Conservation (phyloP, 2,797 vertebrate genomes). For the Lindbergichthys nudifrons region DNA sequence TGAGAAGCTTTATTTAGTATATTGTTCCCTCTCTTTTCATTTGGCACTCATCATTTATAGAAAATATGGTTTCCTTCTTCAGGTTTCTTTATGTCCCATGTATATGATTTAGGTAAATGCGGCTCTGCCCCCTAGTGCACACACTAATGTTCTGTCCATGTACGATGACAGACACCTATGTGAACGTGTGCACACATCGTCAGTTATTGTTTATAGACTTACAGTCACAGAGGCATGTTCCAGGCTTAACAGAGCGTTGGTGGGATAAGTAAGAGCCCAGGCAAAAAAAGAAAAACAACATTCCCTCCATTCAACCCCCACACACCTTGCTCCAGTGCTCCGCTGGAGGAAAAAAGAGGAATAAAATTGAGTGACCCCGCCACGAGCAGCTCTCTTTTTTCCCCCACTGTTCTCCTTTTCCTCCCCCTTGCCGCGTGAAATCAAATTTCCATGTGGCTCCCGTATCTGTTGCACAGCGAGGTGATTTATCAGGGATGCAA, state of each 20-base stretch:
- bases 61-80: slow-evolving; percentile 2
- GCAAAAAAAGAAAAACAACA: slow-evolving; percentile 24
- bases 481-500: slow-evolving; percentile 99
- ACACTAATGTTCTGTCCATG: slow-evolving; percentile 11
- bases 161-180: slow-evolving; percentile 43
- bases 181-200: slow-evolving; percentile 27
- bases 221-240: slow-evolving; percentile 46
- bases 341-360: slow-evolving; percentile 70
- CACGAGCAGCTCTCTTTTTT: slow-evolving; percentile 86
- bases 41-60: too few relatives aligned
- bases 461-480: slow-evolving; percentile 98
- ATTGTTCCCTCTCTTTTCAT: background rate
- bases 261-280: slow-evolving; percentile 42
- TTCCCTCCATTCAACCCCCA: slow-evolving; percentile 62
- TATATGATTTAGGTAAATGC: slow-evolving; percentile 17
- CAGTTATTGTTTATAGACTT: slow-evolving; percentile 59
- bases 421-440: slow-evolving; percentile 92
- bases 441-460: slow-evolving; percentile 98
- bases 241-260: slow-evolving; percentile 43
- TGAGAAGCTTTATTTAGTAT: background rate
- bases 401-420: slow-evolving; percentile 77
- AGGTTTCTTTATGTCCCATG: slow-evolving; percentile 8
- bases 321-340: slow-evolving; percentile 75
- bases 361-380: slow-evolving; percentile 92
- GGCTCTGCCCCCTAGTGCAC: slow-evolving; percentile 24